Conservation (phyloP, 2,797 vertebrate species). For the Heterohyrax brucei region DNA sequence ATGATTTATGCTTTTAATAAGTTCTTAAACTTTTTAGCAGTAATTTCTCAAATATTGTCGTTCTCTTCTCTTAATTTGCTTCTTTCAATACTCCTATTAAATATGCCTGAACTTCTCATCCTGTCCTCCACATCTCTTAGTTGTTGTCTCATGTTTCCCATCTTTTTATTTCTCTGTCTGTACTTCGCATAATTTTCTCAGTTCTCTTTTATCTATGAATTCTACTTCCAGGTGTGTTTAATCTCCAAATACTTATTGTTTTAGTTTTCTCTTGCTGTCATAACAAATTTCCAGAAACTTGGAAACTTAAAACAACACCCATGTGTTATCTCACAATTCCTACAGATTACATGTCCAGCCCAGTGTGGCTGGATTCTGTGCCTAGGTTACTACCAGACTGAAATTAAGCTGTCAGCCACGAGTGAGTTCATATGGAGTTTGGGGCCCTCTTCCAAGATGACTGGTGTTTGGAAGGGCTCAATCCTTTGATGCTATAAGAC, state of each 20-base stretch:
- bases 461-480: not conserved
- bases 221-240: not conserved
- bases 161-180: not conserved
- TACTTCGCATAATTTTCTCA: slow-evolving; percentile 9
- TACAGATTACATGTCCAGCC: not conserved
- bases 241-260: not conserved
- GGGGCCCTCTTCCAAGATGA: not conserved
- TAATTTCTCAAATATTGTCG: slow-evolving; percentile 7
- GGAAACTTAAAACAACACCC: not conserved
- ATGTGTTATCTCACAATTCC: not conserved
- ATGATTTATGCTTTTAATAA: not conserved
- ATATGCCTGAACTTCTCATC: not conserved
- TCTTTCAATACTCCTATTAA: not conserved
- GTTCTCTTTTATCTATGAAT: not conserved
- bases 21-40: not conserved
- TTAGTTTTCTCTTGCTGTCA: not conserved
- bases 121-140: not conserved
- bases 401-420: not conserved
- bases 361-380: not conserved
- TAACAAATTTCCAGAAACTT: slow-evolving; percentile 35
- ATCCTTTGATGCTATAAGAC: not conserved
- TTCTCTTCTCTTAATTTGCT: not conserved
- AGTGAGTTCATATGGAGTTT: not conserved
- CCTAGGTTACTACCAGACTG: not conserved
- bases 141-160: not conserved